Evolutionary conservation across 2,113 vertebrate species (phyloP), one percentile per base, ranked within the genome.

Genomic region (Oreocharis arfaki): DNA sequence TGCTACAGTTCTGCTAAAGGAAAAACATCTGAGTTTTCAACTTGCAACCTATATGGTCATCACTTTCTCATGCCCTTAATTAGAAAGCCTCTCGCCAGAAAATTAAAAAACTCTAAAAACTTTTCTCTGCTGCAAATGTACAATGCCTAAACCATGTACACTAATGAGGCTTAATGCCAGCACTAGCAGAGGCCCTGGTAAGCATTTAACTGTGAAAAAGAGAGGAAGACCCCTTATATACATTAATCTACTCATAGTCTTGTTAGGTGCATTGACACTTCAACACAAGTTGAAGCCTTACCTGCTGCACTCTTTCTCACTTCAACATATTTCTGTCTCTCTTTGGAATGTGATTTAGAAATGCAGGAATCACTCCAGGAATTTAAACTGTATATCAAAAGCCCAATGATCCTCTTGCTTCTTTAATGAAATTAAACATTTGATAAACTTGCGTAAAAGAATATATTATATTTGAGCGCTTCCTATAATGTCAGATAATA

Each of bases 21-120:
- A 83, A 87, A 92, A 96, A 85, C 9, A 92, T 71, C 77, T 68
- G 81, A 87, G 55, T 74, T 93, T 93, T 90, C 87, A 95, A 65
- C 60, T 78, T 67, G 35, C 7, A 91, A 42, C 37, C 70, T 64
- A 35, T 18, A 59, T 7, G 9, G 49, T 52, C 70, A 47, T 76
- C 39, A 39, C 49, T 76, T 94, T 71, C 64, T 59, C n/a, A 46
- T 65, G 46, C 61, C 64, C 46, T 79, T 88, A 92, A 95, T 93
- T 93, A 69, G 83, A 95, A 79, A 59, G 23, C 7, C 1, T 32
- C 59, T 65, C 77, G 30, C 46, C 80, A 90, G 61, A 95, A 89
- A 87, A 85, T 46, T 55, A 8, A 47, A 73, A 65, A 39, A 26
- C 30, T 12, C 47, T 28, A 47, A 82, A 74, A 89, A 7, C 11